Percentiles rank a stretch among this genome's conserved stretches.
Conservation (phyloP, 1,140 invertebrate species). For the Euwallacea fornicatus region DNA sequence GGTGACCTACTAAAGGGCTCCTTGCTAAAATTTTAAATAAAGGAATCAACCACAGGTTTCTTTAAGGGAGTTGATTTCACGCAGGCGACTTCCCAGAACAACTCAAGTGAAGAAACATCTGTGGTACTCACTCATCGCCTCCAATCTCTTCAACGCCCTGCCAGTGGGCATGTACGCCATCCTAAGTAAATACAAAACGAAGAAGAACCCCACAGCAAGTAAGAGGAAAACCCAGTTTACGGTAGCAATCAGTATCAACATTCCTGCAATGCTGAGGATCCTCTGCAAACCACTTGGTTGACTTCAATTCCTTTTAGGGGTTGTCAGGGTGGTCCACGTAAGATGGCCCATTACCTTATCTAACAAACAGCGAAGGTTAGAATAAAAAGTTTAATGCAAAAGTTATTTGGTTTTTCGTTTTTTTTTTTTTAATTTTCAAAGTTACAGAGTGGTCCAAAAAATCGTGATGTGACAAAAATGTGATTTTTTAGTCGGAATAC, state of each 20-base stretch:
- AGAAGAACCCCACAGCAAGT: slow-evolving; percentile 36
- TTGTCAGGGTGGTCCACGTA: neutral
- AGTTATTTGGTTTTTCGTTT: neutral
- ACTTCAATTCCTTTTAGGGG: slow-evolving; percentile 57
- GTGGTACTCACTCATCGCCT: slow-evolving; percentile 63
- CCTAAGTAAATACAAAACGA: slow-evolving; percentile 55
- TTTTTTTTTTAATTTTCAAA: too few species aligned
- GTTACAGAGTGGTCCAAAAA: too few species aligned
- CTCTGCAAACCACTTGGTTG: slow-evolving; percentile 55
- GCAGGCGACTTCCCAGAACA: too few species aligned
- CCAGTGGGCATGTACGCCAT: slow-evolving; percentile 68
- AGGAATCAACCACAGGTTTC: too few species aligned
- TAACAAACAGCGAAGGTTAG: too few species aligned
- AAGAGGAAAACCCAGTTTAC: slow-evolving; percentile 37
- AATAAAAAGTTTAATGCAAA: too few species aligned
- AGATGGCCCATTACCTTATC: too few species aligned
- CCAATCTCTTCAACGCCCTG: slow-evolving; percentile 65
- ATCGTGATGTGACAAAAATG: too few species aligned
- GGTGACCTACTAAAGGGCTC: slow-evolving; percentile 69
- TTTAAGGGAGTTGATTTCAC: too few species aligned
- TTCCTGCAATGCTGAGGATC: slow-evolving; percentile 33
- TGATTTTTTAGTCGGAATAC: too few species aligned
- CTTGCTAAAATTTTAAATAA: slow-evolving; percentile 45
- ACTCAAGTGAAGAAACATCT: neutral
- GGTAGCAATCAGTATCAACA: slow-evolving; percentile 40